Conservation (phyloP, 2,113 vertebrate genomes). For the Loxodonta africana region DNA sequence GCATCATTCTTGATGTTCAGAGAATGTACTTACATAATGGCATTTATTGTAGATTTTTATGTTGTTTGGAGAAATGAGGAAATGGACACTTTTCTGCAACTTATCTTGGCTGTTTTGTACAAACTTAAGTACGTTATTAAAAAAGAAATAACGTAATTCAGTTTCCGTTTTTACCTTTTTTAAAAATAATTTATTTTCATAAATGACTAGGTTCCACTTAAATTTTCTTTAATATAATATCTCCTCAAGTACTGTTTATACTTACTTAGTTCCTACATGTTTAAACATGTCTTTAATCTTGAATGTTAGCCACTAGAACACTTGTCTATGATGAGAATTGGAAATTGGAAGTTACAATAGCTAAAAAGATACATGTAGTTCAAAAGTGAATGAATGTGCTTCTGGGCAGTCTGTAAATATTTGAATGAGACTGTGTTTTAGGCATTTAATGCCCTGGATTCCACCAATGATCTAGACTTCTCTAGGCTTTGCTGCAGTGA, state of each 20-base stretch:
- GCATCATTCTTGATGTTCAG: conserved; percentile 81
- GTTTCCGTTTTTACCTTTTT: conserved; percentile 64
- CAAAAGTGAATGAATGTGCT: conserved; percentile 37
- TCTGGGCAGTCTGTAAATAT: conserved; percentile 48
- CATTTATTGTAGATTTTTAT: conserved; percentile 68
- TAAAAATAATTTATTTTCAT: conserved; percentile 58
- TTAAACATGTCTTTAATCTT: conserved; percentile 62
- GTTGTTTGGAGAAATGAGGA: conserved; percentile 72
- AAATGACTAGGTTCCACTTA: conserved; percentile 66
- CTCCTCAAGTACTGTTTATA: conserved; percentile 64
- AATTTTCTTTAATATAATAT: conserved; percentile 61
- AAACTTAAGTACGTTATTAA: conserved; percentile 44
- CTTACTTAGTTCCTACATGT: conserved; percentile 62
- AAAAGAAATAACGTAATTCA: conserved; percentile 43
- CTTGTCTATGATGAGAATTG: conserved; percentile 59
- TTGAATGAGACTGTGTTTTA: conserved; percentile 58
- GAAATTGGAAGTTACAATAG: conserved; percentile 54
- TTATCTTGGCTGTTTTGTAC: conserved; percentile 62
- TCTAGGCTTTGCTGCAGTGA: conserved; percentile 44
- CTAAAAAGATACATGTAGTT: conserved; percentile 8
- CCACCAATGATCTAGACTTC: conserved; percentile 36
- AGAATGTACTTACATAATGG: conserved; percentile 78
- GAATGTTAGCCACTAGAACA: conserved; percentile 56
- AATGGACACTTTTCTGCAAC: conserved; percentile 42
- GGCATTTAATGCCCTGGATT: conserved; percentile 65